A percentile compares a stretch with the other conserved stretches of the same genome.
Evolutionary conservation across 2,113 vertebrate genomes (phyloP).

Genomic region (Podarcis cretensis): DNA sequence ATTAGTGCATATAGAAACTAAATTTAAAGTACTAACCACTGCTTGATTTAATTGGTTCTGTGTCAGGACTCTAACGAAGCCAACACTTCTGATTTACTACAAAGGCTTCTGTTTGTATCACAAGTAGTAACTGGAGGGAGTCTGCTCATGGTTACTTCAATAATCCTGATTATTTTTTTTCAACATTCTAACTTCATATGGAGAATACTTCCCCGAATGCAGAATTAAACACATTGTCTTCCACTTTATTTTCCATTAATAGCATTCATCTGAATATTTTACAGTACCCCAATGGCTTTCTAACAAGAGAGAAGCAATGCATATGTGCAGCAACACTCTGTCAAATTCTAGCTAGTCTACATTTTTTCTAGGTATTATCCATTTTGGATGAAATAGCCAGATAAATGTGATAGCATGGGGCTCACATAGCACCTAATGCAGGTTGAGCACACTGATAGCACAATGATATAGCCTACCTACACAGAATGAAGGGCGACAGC

Average conservation of each 20-base stretch:
- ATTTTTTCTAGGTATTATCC: not conserved
- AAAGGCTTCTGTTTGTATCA: constrained; percentile 19
- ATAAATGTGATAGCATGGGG: not conserved
- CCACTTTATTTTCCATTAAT: not conserved
- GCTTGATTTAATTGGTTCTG: not conserved
- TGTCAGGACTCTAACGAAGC: not conserved
- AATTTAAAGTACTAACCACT: not conserved
- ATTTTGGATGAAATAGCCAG: not conserved
- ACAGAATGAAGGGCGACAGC: not conserved
- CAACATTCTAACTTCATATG: rapidly evolving
- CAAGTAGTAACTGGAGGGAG: not conserved
- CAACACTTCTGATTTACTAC: not conserved
- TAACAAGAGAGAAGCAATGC: not conserved
- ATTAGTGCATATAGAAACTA: not conserved
- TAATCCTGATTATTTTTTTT: not conserved
- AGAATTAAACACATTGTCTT: not conserved
- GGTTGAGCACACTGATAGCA: not conserved
- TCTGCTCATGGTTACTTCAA: not conserved
- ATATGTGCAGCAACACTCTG: rapidly evolving
- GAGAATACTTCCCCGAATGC: not conserved
- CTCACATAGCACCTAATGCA: not conserved
- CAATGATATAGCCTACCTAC: not conserved
- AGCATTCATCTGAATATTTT: not conserved
- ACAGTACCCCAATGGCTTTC: not conserved
- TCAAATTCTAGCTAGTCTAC: not conserved